A percentile compares a stretch with the other conserved stretches of the same genome.
phyloP scores from a whole-genome alignment of 2,797 vertebrate species.

The Rhincodon typus region DNA sequence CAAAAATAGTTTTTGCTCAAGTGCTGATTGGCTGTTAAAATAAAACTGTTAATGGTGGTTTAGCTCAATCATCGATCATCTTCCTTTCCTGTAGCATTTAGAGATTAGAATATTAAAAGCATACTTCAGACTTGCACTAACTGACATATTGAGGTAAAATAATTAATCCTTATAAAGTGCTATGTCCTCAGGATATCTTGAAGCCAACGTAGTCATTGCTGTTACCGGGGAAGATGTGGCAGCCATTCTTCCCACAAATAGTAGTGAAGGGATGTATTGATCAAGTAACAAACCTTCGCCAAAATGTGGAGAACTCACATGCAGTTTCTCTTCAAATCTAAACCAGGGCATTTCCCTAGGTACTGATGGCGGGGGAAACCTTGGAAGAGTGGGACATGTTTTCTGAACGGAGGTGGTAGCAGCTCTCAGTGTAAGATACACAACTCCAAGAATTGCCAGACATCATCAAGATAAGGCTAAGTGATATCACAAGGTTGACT shows the following conservation, averaged over 20 bases:
- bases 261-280: too few relatives aligned
- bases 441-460: too few relatives aligned
- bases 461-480: too few relatives aligned
- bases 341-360: neutral
- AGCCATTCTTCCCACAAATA: too few relatives aligned
- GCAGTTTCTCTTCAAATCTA: neutral
- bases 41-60: neutral
- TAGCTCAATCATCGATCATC: neutral
- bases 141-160: neutral
- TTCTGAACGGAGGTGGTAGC: too few relatives aligned
- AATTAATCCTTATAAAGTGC: neutral
- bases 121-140: neutral
- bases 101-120: neutral
- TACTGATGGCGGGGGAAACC: too few relatives aligned
- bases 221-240: neutral
- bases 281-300: too few relatives aligned
- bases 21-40: neutral
- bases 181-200: neutral
- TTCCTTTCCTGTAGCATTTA: neutral
- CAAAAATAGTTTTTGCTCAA: neutral
- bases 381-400: too few relatives aligned
- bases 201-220: neutral
- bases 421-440: too few relatives aligned
- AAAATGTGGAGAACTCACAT: neutral
- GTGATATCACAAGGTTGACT: too few relatives aligned